These are phyloP conservation scores for Sternotherus odoratus DNA, from an alignment of 2,797 vertebrate species.

Conservation along the genomic window DNA sequence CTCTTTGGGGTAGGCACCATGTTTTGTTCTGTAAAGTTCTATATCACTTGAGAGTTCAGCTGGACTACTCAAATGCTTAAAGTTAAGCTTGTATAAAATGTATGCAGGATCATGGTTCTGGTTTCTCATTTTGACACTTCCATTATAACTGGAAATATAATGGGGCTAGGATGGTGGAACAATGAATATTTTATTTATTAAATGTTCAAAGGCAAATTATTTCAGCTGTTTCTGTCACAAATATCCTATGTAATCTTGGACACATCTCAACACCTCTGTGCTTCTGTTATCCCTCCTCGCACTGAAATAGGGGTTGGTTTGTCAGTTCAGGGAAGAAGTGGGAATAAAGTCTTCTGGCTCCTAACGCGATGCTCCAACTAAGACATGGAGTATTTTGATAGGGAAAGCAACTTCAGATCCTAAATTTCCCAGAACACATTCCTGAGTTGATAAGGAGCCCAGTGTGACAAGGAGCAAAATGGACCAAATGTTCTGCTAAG, in stretches of 20 bases:
- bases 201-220: not conserved
- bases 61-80: not conserved
- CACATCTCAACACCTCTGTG: slow-evolving; percentile 39
- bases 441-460: not conserved
- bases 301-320: slow-evolving; percentile 58
- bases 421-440: fast-evolving
- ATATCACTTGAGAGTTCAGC: not conserved
- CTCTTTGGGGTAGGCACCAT: not conserved
- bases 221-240: slow-evolving; percentile 43
- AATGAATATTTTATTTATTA: not conserved
- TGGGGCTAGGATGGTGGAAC: not conserved
- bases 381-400: slow-evolving; percentile 27
- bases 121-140: not conserved
- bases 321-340: slow-evolving; percentile 42
- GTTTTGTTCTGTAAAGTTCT: not conserved
- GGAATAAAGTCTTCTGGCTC: slow-evolving; percentile 3
- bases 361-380: slow-evolving; percentile 39
- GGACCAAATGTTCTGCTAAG: slow-evolving; percentile 57
- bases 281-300: slow-evolving; percentile 52
- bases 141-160: not conserved
- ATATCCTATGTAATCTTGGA: slow-evolving; percentile 11
- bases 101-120: not conserved
- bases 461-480: slow-evolving; percentile 26
- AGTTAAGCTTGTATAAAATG: not conserved
- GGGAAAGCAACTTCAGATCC: slow-evolving; percentile 6